Base-by-base conservation (phyloP, 1,140 invertebrate species). In the Episyrphus balteatus region DNA sequence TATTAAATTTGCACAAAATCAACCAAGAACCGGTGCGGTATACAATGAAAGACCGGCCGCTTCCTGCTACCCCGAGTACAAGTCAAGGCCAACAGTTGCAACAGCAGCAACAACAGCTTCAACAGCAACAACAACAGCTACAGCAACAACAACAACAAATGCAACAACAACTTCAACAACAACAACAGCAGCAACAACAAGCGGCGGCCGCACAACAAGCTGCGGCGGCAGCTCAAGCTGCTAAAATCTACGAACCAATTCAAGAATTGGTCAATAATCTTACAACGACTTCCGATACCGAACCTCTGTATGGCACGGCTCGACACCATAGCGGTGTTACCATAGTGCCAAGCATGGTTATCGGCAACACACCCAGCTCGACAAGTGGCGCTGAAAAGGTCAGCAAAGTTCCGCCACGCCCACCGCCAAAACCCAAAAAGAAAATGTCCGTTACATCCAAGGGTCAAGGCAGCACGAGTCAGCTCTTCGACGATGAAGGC, bases 401-500 rank as follows among this genome's bases (percentile, higher is more conserved):
- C 1, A 51, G 58, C 0, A 89, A 88, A 68, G 79, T 87, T 17
- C 84, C 86, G 13, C 86, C 86, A 1, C 75, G 83, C 60, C 84
- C 84, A 26, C 84, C 84, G 10, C 85, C 85, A 2, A 87, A 86
- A 52, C 85, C 85, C 1, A 86, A 86, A 59, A 83, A 83, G 71
- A 87, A 84, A 57, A 66, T 71, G 44, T 55, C 70, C 11, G 74
- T 73, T 37, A 66, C 49, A 55, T 70, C 39, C 67, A 74, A 44
- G 52, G 67, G 71, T 2, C 75, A 70, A 54, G 78, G 75, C 21
- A 66, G 60, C 49, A 65, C 61, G 52, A 75, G 73, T 51, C 83
- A 84, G 26, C 63, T 87, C 37, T 88, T 86, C 55, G 84, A 88
- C 57, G 86, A 90, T 59, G 86, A 90, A 69, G 84, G 83, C 11